phyloP scores from a whole-genome alignment of 1,140 invertebrate species.

The Lasioglossum albipes region DNA sequence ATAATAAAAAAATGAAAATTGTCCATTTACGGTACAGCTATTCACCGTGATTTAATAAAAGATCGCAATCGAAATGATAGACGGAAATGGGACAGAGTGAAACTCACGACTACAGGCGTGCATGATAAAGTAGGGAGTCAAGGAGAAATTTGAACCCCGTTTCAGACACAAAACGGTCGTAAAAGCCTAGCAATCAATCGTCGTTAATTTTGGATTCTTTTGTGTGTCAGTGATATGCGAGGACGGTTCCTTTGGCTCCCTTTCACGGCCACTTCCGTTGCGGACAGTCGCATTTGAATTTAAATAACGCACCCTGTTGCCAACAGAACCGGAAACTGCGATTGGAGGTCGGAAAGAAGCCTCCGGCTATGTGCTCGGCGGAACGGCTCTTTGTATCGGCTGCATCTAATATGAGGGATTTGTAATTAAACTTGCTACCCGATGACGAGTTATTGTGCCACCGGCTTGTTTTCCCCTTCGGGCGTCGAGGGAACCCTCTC shows the following conservation, averaged over 20 bases:
- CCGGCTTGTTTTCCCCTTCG: conserved; percentile 13
- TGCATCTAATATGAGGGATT: conserved; percentile 35
- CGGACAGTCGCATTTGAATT: conserved; percentile 44
- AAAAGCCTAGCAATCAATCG: conserved; percentile 47
- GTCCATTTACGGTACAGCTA: no score
- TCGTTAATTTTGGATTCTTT: conserved; percentile 54
- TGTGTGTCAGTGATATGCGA: conserved; percentile 43
- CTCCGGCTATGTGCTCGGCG: conserved; percentile 50
- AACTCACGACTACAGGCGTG: background rate
- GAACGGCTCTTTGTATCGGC: conserved; percentile 30
- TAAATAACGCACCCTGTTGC: conserved; percentile 36
- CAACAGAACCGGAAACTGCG: conserved; percentile 26
- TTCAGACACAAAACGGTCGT: background rate
- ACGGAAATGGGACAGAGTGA: no score
- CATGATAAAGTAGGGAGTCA: no score
- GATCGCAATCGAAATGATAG: no score
- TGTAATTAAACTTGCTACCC: conserved; percentile 34
- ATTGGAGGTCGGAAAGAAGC: conserved; percentile 36
- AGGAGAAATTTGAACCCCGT: background rate
- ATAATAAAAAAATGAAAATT: no score
- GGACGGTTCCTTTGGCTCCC: conserved; percentile 21
- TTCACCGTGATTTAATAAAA: no score
- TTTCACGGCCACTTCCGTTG: conserved; percentile 25
- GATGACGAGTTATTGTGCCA: conserved; percentile 25
- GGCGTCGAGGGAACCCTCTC: background rate